These are phyloP conservation scores for Hydraecia micacea DNA, from an alignment of 2,888 invertebrate species.

Conservation along the genomic window DNA sequence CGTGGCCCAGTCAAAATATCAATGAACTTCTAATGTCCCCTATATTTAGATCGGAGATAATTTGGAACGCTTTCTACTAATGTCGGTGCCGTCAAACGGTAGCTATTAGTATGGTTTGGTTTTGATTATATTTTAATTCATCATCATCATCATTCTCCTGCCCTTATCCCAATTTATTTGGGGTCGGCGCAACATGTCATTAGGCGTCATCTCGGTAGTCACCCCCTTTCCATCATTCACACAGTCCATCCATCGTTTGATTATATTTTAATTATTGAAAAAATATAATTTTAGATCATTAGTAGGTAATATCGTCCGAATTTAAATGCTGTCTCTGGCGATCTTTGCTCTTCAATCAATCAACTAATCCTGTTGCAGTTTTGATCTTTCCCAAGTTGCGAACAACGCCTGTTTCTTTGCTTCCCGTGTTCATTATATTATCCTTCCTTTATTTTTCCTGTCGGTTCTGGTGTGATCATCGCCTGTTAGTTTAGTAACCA, in stretches of 20 bases:
- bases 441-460: neutral
- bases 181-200: too few relatives aligned
- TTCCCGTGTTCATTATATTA: neutral
- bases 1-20: constrained; percentile 66
- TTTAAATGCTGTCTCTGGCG: neutral
- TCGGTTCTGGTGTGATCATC: neutral
- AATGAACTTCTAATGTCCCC: constrained; percentile 69
- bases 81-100: constrained; percentile 53
- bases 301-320: neutral
- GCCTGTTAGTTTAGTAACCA: neutral
- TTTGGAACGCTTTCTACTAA: constrained; percentile 62
- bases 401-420: neutral
- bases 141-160: neutral
- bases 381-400: neutral
- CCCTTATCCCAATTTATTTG: neutral
- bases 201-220: neutral
- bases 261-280: constrained; percentile 1
- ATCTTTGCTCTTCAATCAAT: constrained; percentile 8
- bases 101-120: constrained; percentile 39
- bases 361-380: neutral
- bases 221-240: too few relatives aligned
- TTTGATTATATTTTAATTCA: constrained; percentile 19
- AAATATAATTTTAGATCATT: constrained; percentile 3
- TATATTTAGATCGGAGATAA: constrained; percentile 68
- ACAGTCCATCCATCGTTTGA: neutral